phyloP scores from a whole-genome alignment of 1,140 invertebrate genomes.

The Pemphigus obesinymphae region DNA sequence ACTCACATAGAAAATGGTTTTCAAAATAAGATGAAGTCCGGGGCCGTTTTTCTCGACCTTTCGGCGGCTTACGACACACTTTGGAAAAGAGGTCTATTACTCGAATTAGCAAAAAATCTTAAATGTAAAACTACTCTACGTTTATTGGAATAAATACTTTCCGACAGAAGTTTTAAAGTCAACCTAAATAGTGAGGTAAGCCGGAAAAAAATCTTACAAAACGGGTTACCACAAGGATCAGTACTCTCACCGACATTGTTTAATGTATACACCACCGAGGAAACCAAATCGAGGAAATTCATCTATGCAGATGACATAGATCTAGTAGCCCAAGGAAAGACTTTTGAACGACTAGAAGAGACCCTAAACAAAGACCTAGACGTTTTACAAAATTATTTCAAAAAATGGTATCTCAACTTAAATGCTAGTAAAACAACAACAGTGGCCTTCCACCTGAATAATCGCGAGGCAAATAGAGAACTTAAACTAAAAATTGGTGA shows the following conservation, averaged over 20 bases:
- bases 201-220: neutral
- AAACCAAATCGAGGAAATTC: no score
- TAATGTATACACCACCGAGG: no score
- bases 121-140: no score
- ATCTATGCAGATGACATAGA: slow-evolving; percentile 26
- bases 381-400: slow-evolving; percentile 21
- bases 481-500: no score
- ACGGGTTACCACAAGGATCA: slow-evolving; percentile 38
- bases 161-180: slow-evolving; percentile 34
- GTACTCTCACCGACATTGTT: slow-evolving; percentile 1
- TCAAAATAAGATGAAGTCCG: no score
- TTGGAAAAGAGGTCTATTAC: no score
- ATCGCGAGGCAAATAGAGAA: neutral
- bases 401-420: slow-evolving; percentile 30
- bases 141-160: slow-evolving; percentile 37
- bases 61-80: no score
- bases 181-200: neutral
- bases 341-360: slow-evolving; percentile 14
- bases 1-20: no score
- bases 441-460: slow-evolving; percentile 9
- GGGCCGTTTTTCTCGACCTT: no score
- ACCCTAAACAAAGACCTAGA: neutral
- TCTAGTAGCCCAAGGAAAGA: slow-evolving; percentile 26
- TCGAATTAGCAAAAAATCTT: no score
- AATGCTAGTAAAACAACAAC: slow-evolving; percentile 11